Percentiles rank a stretch among this genome's conserved stretches.
phyloP scores from a whole-genome alignment of 2,797 vertebrate genomes.

The Sphenopsis melanotis region DNA sequence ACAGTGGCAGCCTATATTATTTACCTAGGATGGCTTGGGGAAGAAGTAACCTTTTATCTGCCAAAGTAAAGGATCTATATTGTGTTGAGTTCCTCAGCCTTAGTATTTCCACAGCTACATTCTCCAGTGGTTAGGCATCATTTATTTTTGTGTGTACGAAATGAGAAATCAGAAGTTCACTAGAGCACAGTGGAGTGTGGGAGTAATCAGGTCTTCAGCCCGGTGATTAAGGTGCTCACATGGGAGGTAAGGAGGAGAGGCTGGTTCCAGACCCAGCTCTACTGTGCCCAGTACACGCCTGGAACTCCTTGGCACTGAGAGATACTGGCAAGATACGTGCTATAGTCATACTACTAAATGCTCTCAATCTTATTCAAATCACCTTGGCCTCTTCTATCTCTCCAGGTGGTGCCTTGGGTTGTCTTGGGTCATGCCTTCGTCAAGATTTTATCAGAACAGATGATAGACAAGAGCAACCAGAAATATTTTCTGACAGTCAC shows the following conservation, averaged over 20 bases:
- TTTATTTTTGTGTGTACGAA: neutral
- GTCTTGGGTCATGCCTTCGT: neutral
- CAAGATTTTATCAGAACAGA: neutral
- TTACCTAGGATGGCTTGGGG: neutral
- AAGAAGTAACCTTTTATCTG: neutral
- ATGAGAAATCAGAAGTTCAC: neutral
- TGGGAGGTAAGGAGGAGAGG: neutral
- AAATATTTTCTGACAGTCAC: neutral
- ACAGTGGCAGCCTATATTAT: neutral
- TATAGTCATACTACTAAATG: neutral
- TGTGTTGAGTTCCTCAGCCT: neutral
- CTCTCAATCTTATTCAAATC: neutral
- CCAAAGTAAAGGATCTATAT: neutral
- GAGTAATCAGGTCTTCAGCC: neutral
- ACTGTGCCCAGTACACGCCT: neutral
- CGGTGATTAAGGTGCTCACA: neutral
- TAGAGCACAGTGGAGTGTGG: accelerated
- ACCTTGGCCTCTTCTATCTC: neutral
- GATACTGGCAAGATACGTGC: neutral
- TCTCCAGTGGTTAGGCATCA: neutral
- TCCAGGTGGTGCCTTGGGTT: neutral
- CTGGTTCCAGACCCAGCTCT: neutral
- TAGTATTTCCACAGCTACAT: neutral
- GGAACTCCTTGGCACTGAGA: neutral
- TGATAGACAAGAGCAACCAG: neutral